These are phyloP conservation scores for Pissodes strobi DNA, from an alignment of 1,140 invertebrate species.

Conservation along the genomic window DNA sequence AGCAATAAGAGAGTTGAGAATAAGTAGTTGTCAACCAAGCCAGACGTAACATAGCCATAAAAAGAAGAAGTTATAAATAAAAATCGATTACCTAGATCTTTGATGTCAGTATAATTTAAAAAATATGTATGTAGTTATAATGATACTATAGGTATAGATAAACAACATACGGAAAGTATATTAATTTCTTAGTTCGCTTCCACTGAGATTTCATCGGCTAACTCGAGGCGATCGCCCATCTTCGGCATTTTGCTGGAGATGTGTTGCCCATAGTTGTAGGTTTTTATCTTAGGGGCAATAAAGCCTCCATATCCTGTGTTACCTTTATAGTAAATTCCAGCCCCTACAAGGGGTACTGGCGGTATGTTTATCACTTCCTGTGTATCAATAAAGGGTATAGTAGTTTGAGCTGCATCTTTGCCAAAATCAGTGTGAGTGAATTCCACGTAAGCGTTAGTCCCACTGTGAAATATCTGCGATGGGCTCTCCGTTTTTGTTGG, in stretches of 20 bases:
- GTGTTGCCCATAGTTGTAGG: conserved; percentile 63
- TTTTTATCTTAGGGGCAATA: conserved; percentile 72
- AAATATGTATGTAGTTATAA: too few relatives aligned
- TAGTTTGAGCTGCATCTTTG: conserved; percentile 81
- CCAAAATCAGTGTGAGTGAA: conserved; percentile 71
- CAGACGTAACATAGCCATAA: too few relatives aligned
- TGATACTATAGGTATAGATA: too few relatives aligned
- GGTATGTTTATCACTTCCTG: conserved; percentile 70
- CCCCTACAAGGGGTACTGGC: conserved; percentile 67
- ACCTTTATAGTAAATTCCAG: conserved; percentile 78
- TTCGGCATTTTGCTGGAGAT: not conserved
- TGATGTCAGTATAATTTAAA: too few relatives aligned
- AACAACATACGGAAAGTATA: too few relatives aligned
- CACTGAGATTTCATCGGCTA: too few relatives aligned
- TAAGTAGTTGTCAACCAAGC: too few relatives aligned
- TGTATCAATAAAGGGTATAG: conserved; percentile 78
- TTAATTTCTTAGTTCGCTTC: too few relatives aligned
- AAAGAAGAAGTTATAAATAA: too few relatives aligned
- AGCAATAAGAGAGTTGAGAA: too few relatives aligned
- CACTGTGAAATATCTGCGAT: conserved; percentile 58
- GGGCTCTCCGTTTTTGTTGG: conserved; percentile 60
- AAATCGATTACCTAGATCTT: too few relatives aligned
- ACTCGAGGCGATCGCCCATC: not conserved
- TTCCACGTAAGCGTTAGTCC: conserved; percentile 71
- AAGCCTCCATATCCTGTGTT: conserved; percentile 71